A percentile compares a stretch with the other conserved stretches of the same genome.
Evolutionary conservation across 2,113 vertebrate genomes (phyloP).

Genomic region (Passer montanus): DNA sequence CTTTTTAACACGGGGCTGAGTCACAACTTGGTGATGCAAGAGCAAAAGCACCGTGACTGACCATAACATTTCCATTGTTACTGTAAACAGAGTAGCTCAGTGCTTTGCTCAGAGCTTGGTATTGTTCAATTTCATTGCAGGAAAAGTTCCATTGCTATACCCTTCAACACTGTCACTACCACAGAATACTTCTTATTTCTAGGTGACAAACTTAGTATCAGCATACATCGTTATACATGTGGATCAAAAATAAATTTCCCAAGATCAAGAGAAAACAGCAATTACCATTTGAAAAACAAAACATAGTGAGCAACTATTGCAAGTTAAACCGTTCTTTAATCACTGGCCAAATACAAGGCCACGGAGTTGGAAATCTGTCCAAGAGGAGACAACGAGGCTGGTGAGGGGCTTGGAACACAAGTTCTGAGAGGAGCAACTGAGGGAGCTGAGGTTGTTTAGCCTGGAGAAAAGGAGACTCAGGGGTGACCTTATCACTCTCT

Average conservation of each 20-base stretch:
- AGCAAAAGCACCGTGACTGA: not conserved
- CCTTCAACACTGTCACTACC: not conserved
- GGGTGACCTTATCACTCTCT: not conserved
- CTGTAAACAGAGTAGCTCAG: not conserved
- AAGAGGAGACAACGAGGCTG: not conserved
- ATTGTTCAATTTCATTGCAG: not conserved
- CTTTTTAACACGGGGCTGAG: not conserved
- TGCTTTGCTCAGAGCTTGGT: not conserved
- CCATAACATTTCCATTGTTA: not conserved
- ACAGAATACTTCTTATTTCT: not conserved
- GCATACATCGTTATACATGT: fast-evolving
- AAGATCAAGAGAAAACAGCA: not conserved
- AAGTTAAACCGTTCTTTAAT: not conserved
- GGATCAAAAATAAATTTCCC: not conserved
- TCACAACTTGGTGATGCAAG: not conserved
- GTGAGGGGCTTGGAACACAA: not conserved
- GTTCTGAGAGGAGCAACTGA: not conserved
- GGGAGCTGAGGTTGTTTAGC: not conserved
- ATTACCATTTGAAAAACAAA: not conserved
- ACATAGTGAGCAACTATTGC: not conserved
- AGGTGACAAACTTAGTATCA: not conserved
- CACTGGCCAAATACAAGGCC: not conserved
- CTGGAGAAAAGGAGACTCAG: not conserved
- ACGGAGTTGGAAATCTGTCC: not conserved
- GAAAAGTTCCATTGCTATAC: not conserved